Evolutionary conservation across 2,113 vertebrate genomes (phyloP).

Genomic region (Aplodontia rufa): DNA sequence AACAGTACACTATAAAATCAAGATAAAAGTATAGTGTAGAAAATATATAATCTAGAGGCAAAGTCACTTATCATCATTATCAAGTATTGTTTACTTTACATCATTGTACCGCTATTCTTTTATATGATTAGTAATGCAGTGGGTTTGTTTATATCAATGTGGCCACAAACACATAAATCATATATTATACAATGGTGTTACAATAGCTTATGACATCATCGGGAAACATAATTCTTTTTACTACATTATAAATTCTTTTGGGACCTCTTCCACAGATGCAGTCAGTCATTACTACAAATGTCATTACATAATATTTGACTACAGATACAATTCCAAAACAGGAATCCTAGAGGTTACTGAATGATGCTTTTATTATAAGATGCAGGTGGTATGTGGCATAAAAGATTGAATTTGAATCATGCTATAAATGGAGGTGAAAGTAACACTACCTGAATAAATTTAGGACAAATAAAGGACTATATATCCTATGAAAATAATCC

Average conservation of each 20-base stretch:
- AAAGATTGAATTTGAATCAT: too few relatives aligned
- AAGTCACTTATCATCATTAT: not conserved
- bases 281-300: not conserved
- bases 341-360: not conserved
- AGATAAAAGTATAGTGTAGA: not conserved
- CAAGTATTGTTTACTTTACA: not conserved
- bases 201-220: not conserved
- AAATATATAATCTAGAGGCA: not conserved
- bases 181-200: not conserved
- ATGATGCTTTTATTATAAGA: not conserved
- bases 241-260: not conserved
- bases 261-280: not conserved
- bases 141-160: not conserved
- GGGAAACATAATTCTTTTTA: not conserved
- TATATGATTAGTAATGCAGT: not conserved
- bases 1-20: too few relatives aligned
- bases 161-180: not conserved
- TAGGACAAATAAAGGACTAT: not conserved
- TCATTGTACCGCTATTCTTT: not conserved
- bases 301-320: not conserved
- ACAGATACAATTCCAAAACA: not conserved
- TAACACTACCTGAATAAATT: not conserved
- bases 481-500: not conserved
- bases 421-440: too few relatives aligned
- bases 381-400: too few relatives aligned